Base-by-base conservation (phyloP, 2,113 vertebrate species). In the Oncorhynchus keta region DNA sequence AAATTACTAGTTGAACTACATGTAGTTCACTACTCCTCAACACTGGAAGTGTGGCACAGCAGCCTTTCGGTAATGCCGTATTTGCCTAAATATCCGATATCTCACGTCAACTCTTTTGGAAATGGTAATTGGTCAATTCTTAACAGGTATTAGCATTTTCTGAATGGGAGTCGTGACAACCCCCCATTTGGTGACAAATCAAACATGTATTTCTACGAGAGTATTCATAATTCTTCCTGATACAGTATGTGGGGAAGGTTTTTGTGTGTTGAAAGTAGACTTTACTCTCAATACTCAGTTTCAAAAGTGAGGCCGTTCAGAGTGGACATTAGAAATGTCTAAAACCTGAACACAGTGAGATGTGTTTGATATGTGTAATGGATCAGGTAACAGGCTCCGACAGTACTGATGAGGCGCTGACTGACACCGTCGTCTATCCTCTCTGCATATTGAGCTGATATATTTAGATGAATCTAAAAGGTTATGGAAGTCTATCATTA, bases 121-220 rank as follows among this genome's bases (percentile, higher is more conserved):
- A 84, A 85, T 78, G 79, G 30, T 79, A 83, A 80, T 61, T 78
- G 72, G 22, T 2, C 28, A 80, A 72, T 22, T 24, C 18, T 24
- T 18, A 64, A 24, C 2, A 20, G 20, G 20, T 16, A 78, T 90
- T 88, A 86, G 77, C 81, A 86, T 85, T 90, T 80, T 62, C 59
- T 48, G 45, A 81, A 80, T 73, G 55, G 55, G 70, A 65, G 32
- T 72, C 77, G 48, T 81, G 70, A 70, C 81, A 80, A 73, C 65
- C 79, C 69, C 48, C 35, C 51, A 80, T 86, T 85, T 79, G 76
- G 65, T 26, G 62, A 35, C 71, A 75, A 75, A 82, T 86, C 39
- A 84, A 75, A 68, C n/a, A 74, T 78, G 69, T 7, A 12, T 73
- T 75, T 75, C 22, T 69, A 28, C 51, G 8, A 74, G 16, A 24